Percentiles rank a stretch among this genome's conserved stretches.
Evolutionary conservation across 2,113 vertebrate genomes (phyloP).

Genomic region (Charadrius vociferus): DNA sequence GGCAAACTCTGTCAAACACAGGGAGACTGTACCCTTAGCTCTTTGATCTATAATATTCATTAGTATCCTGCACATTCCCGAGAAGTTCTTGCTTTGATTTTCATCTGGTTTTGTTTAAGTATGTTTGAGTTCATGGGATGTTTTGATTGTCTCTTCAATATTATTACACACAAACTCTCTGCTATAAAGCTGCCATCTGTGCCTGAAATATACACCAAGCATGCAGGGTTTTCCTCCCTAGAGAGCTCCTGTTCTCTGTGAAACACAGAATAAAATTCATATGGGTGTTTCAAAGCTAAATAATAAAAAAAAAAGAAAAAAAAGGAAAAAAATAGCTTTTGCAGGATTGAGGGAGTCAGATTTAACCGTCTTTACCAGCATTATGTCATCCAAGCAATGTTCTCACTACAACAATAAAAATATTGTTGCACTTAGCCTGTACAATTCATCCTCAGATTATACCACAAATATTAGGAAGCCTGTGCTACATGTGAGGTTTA

Average conservation of each 20-base stretch:
- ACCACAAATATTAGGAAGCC: not conserved
- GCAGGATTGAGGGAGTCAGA: not conserved
- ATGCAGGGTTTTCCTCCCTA: not conserved
- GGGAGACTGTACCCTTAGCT: not conserved
- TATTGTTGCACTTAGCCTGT: not conserved
- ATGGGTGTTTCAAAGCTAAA: not conserved
- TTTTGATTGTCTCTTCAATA: slow-evolving; percentile 43
- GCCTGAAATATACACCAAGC: slow-evolving; percentile 1
- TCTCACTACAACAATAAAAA: not conserved
- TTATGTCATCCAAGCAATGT: not conserved
- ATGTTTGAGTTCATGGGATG: not conserved
- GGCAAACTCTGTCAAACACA: not conserved
- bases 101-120: slow-evolving; percentile 28
- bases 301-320: not conserved
- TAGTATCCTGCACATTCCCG: not conserved
- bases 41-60: slow-evolving; percentile 6
- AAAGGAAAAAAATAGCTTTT: not conserved
- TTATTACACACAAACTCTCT: not conserved
- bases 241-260: not conserved
- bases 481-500: not conserved
- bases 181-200: slow-evolving; percentile 36
- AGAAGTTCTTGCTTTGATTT: slow-evolving; percentile 33
- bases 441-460: not conserved
- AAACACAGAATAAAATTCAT: slow-evolving; percentile 25
- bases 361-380: not conserved